These are phyloP conservation scores for Poecilia picta DNA, from an alignment of 2,797 vertebrate species.

Conservation along the genomic window DNA sequence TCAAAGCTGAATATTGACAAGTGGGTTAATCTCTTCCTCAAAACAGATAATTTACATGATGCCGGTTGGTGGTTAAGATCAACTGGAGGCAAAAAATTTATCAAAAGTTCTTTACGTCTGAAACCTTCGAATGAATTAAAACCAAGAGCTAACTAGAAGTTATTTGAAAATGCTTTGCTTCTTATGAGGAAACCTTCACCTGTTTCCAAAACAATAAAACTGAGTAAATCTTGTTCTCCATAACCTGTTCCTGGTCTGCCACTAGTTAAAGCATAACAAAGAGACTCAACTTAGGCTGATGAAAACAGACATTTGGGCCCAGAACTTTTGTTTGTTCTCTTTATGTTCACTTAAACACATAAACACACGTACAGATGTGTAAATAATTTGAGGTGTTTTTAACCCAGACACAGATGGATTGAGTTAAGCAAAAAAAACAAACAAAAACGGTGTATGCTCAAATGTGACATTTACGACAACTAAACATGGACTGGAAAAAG, in stretches of 20 bases:
- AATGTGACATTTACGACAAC: not conserved
- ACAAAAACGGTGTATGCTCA: not conserved
- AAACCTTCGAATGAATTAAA: not conserved
- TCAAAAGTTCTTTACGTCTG: constrained; percentile 10
- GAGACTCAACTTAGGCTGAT: not conserved
- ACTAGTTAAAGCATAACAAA: not conserved
- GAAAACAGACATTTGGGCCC: not conserved
- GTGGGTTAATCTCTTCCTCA: constrained; percentile 19
- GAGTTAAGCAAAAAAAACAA: constrained; percentile 15
- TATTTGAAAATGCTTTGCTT: not conserved
- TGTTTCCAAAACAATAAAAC: not conserved
- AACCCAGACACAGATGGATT: constrained; percentile 1
- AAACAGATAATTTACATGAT: constrained; percentile 4
- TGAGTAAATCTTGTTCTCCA: not conserved
- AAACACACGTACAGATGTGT: constrained; percentile 18
- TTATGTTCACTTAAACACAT: constrained; percentile 2
- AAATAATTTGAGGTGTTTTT: constrained; percentile 3
- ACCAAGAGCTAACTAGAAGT: not conserved
- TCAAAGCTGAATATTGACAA: constrained; percentile 1
- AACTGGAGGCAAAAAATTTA: not conserved
- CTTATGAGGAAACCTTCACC: not conserved
- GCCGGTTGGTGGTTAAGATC: constrained; percentile 20
- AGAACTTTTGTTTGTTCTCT: not conserved
- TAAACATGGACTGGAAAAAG: not conserved
- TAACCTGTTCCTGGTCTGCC: not conserved